Evolutionary conservation across 2,888 invertebrate species (phyloP).

Genomic region (Anarsia innoxiella): DNA sequence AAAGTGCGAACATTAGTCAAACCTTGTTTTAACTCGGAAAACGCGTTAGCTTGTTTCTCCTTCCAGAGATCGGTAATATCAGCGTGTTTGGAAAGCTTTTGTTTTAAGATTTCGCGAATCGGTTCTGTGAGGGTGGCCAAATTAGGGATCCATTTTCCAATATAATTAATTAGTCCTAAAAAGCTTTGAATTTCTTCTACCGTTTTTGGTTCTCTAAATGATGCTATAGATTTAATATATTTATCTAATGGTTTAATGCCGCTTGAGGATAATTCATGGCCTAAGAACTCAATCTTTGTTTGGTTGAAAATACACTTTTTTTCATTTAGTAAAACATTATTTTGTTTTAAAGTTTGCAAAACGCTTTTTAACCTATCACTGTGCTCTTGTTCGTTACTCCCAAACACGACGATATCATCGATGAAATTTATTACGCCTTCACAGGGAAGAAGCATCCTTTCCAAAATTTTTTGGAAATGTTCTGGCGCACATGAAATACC

Average conservation of each 20-base stretch:
- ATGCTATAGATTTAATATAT: slow-evolving; percentile 14
- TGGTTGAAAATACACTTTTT: slow-evolving; percentile 17
- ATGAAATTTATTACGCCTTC: too few relatives aligned
- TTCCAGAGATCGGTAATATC: slow-evolving; percentile 11
- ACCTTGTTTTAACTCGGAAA: slow-evolving; percentile 10
- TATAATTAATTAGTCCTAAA: slow-evolving; percentile 8
- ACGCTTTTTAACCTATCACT: slow-evolving; percentile 17
- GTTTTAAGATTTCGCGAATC: slow-evolving; percentile 13
- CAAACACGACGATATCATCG: slow-evolving; percentile 26
- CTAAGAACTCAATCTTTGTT: slow-evolving; percentile 15
- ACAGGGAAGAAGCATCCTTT: slow-evolving; percentile 20
- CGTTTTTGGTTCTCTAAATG: not conserved
- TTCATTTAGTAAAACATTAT: slow-evolving; percentile 20
- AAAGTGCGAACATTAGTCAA: slow-evolving; percentile 4
- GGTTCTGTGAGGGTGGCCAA: slow-evolving; percentile 20
- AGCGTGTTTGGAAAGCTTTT: slow-evolving; percentile 6
- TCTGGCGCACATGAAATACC: slow-evolving; percentile 38
- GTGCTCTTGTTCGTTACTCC: slow-evolving; percentile 17
- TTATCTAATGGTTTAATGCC: slow-evolving; percentile 21
- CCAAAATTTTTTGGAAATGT: slow-evolving; percentile 24
- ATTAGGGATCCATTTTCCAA: too few relatives aligned
- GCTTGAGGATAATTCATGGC: slow-evolving; percentile 17
- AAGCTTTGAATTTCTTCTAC: slow-evolving; percentile 10
- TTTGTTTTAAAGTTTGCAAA: slow-evolving; percentile 14
- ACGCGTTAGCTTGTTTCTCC: slow-evolving; percentile 11